A percentile compares a stretch with the other conserved stretches of the same genome.
phyloP scores from a whole-genome alignment of 2,113 vertebrate genomes.

The Urocitellus parryii region DNA sequence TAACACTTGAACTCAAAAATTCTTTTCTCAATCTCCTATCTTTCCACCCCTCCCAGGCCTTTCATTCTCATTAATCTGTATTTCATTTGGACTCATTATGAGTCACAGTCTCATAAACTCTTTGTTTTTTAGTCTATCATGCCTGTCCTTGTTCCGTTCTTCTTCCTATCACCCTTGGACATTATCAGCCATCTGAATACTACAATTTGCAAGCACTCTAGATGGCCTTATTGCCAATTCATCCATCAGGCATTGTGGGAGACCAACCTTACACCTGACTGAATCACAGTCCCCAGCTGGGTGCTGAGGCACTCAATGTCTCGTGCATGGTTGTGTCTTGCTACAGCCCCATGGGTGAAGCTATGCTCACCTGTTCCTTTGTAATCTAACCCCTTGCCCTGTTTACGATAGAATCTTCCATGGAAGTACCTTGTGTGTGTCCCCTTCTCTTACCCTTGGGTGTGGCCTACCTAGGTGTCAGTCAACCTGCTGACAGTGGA shows the following conservation, averaged over 20 bases:
- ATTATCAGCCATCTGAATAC: background rate
- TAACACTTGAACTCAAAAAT: constrained; percentile 47
- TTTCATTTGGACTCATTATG: background rate
- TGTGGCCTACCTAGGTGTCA: too few species aligned
- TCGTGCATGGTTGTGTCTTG: too few species aligned
- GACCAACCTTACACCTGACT: too few species aligned
- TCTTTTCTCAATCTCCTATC: constrained; percentile 11
- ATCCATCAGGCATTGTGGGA: background rate
- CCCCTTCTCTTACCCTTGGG: too few species aligned
- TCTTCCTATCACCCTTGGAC: background rate
- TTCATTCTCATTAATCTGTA: constrained; percentile 36
- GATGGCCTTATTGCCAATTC: background rate
- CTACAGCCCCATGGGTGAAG: too few species aligned
- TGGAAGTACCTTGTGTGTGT: too few species aligned
- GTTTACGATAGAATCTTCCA: too few species aligned
- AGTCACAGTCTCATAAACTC: background rate
- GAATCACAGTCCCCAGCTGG: too few species aligned
- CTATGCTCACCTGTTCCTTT: too few species aligned
- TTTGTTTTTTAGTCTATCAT: constrained; percentile 4
- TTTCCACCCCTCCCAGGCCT: background rate
- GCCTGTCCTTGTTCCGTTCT: background rate
- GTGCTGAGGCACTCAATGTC: too few species aligned
- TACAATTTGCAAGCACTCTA: background rate
- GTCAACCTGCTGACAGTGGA: too few species aligned
- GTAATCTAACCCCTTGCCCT: too few species aligned